Conservation (phyloP, 1,140 invertebrate genomes). For the Bradynema listronoti region DNA sequence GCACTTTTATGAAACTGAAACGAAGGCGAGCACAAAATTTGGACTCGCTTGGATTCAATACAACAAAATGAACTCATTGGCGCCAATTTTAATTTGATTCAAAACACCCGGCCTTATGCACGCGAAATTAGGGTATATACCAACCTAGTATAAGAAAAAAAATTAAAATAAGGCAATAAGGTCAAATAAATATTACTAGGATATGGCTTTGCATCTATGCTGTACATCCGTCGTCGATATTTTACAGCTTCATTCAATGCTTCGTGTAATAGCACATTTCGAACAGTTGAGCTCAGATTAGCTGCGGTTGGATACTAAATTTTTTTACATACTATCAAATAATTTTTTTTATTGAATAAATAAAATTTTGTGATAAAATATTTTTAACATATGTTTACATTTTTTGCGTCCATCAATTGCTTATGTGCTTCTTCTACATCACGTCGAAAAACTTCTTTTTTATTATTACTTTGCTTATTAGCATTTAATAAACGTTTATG, state of each 20-base stretch:
- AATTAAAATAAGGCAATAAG: background rate
- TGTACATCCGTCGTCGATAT: slow-evolving; percentile 18
- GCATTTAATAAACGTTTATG: slow-evolving; percentile 6
- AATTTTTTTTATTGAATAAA: background rate
- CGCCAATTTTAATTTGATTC: no score
- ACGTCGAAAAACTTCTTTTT: background rate
- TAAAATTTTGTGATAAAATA: background rate
- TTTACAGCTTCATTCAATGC: slow-evolving; percentile 11
- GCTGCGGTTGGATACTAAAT: slow-evolving; percentile 23
- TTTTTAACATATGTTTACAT: background rate
- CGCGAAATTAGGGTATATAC: no score
- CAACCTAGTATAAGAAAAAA: no score
- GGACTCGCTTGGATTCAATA: no score
- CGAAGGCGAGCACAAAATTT: no score
- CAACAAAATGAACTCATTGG: no score
- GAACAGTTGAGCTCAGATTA: slow-evolving; percentile 15
- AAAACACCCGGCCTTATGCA: no score
- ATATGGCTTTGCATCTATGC: slow-evolving; percentile 22
- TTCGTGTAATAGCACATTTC: slow-evolving; percentile 24
- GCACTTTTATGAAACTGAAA: no score
- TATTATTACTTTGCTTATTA: background rate
- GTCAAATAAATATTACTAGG: slow-evolving; percentile 19
- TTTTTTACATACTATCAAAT: background rate
- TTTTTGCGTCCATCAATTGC: slow-evolving; percentile 15
- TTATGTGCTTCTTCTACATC: slow-evolving; percentile 20